Base-by-base conservation (phyloP, 1,140 invertebrate genomes). In the Acromyrmex charruanus region DNA sequence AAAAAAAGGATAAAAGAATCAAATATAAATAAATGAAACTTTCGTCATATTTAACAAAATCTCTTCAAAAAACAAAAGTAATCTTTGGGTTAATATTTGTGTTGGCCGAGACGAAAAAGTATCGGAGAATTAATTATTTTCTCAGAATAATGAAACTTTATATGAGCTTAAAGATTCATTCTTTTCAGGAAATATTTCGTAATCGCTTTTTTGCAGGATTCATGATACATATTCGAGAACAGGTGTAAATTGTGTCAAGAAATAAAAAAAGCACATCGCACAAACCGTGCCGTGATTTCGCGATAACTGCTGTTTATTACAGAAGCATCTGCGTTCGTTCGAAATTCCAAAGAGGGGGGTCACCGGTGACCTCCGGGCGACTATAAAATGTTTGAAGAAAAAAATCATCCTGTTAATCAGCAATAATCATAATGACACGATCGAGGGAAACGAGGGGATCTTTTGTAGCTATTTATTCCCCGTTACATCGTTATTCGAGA, bases 271-370 rank as follows among this genome's bases (percentile, higher is more conserved):
- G 25, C 14, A 35, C 66, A 49, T 72, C 55, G 35, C 25, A 53
- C 66, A 59, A 59, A 2, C 53, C 65, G 21, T 35, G 21, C 31
- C 9, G 39, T 44, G 80, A 82, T 82, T 31, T 49, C n/a, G 55
- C 39, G 80, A 84, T 84, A 84, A 74, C 68, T 74, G 35, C 59
- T 75, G 49, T 84, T 84, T 84, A 84, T 74, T 59, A 39, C 39
- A 28, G 35, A 7, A 74, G 12, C 21, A 12, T 81, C 7, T 82
- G 12, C 21, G 77, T 4, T 68, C 31, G 35, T 44, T 35, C 39
- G 75, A 21, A 63, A 61, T 75, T 61, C 58, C 68, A 25, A 21
- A 35, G 80, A 35, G 1, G 25, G 25, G 25, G 69, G 55, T 75
- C 80, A 35, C 35, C 31, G n/a, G 21, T 71, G 80, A 72, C 35